Evolutionary conservation across 2,797 vertebrate species (phyloP).

Genomic region (Microctenopoma steveboyesi): DNA sequence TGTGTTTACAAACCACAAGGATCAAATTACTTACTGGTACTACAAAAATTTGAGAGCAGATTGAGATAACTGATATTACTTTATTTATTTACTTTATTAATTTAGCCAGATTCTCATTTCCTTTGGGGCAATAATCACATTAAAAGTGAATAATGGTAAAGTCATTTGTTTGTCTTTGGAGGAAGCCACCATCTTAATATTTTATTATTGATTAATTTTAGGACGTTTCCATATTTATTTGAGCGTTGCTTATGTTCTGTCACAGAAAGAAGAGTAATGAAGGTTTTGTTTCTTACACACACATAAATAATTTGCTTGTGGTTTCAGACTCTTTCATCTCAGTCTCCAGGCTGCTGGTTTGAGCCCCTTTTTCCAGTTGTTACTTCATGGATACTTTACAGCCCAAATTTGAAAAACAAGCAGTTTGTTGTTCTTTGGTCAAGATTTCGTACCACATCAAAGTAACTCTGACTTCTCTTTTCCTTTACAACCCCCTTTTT

Average conservation of each 20-base stretch:
- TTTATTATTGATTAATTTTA: not conserved
- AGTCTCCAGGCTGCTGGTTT: not conserved
- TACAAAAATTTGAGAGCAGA: no score
- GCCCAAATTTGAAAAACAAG: conserved; percentile 11
- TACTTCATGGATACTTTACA: not conserved
- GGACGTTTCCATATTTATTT: not conserved
- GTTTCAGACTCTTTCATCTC: conserved; percentile 13
- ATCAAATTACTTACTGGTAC: no score
- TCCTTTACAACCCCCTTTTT: not conserved
- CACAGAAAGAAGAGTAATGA: not conserved
- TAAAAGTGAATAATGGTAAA: not conserved
- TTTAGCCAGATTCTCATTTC: no score
- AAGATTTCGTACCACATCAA: conserved; percentile 27
- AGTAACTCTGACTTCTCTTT: conserved; percentile 1
- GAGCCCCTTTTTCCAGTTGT: not conserved
- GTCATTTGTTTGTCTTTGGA: not conserved
- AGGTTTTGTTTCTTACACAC: not conserved
- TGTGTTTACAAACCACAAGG: no score
- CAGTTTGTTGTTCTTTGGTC: conserved; percentile 5
- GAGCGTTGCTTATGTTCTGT: not conserved
- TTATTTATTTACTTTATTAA: no score
- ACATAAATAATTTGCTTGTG: not conserved
- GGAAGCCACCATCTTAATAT: not conserved
- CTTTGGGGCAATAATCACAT: no score
- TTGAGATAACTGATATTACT: no score